phyloP scores from a whole-genome alignment of 2,797 vertebrate genomes.

The Clarias laeviceps region DNA sequence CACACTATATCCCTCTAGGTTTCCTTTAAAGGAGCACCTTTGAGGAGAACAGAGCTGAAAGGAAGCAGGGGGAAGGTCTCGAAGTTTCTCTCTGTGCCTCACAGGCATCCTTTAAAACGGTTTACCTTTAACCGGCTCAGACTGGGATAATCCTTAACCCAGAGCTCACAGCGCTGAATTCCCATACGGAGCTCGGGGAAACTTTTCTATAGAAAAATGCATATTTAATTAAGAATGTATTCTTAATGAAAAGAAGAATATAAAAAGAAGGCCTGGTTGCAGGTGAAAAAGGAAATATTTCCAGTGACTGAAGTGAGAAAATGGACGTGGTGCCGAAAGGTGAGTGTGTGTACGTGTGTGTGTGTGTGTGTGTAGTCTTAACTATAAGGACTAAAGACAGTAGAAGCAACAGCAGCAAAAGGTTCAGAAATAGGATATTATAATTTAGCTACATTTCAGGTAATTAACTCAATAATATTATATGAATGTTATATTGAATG shows the following conservation, averaged over 20 bases:
- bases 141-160: constrained; percentile 46
- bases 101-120: constrained; percentile 16
- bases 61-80: not conserved
- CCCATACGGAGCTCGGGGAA: not conserved
- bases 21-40: not conserved
- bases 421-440: not conserved
- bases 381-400: not conserved
- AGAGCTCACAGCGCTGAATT: constrained; percentile 22
- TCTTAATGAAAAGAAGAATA: not conserved
- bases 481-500: not conserved
- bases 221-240: not conserved
- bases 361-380: not conserved
- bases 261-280: not conserved
- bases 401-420: not conserved
- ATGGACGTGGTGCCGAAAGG: constrained; percentile 52
- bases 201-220: not conserved
- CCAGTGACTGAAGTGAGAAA: constrained; percentile 12
- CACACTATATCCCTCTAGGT: no score
- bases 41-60: not conserved
- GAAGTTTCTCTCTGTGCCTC: not conserved
- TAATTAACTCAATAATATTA: not conserved
- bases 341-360: constrained; percentile 21
- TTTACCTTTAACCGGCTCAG: constrained; percentile 55
- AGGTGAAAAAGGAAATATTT: not conserved
- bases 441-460: not conserved